phyloP scores from a whole-genome alignment of 2,113 vertebrate genomes.

The Rhizomys pruinosus region DNA sequence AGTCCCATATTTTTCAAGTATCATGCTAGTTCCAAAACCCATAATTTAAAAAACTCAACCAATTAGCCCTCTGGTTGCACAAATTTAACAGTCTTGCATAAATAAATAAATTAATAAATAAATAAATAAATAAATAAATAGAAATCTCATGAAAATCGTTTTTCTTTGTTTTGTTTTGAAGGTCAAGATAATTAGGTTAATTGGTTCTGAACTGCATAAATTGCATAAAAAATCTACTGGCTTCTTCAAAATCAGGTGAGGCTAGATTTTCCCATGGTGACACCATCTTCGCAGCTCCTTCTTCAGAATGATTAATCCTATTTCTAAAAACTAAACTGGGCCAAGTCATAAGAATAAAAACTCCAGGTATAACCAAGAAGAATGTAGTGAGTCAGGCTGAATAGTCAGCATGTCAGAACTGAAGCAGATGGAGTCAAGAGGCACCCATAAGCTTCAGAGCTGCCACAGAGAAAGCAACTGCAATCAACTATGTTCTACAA shows the following conservation, averaged over 20 bases:
- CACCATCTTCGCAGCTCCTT: background rate
- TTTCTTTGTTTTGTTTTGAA: slow-evolving; percentile 4
- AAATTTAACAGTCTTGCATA: slow-evolving; percentile 45
- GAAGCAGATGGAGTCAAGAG: background rate
- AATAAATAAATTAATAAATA: slow-evolving; percentile 15
- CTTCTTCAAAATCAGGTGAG: slow-evolving; percentile 45
- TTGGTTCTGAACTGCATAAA: background rate
- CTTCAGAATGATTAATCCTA: background rate
- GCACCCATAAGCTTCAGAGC: background rate
- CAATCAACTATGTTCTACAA: background rate
- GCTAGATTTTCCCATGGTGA: background rate
- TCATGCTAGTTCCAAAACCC: background rate
- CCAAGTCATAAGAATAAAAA: background rate
- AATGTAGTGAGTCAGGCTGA: background rate
- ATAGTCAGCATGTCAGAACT: background rate
- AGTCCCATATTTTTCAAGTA: slow-evolving; percentile 34
- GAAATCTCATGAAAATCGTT: slow-evolving; percentile 17
- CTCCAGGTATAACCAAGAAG: background rate
- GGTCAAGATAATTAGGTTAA: slow-evolving; percentile 48
- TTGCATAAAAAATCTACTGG: background rate
- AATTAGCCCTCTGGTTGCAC: slow-evolving; percentile 21
- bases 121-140: background rate
- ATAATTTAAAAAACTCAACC: background rate
- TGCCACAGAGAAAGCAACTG: background rate
- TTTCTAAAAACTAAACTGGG: slow-evolving; percentile 34